Evolutionary conservation across 2,888 invertebrate genomes (phyloP).

Genomic region (Leptopilina syphax): DNA sequence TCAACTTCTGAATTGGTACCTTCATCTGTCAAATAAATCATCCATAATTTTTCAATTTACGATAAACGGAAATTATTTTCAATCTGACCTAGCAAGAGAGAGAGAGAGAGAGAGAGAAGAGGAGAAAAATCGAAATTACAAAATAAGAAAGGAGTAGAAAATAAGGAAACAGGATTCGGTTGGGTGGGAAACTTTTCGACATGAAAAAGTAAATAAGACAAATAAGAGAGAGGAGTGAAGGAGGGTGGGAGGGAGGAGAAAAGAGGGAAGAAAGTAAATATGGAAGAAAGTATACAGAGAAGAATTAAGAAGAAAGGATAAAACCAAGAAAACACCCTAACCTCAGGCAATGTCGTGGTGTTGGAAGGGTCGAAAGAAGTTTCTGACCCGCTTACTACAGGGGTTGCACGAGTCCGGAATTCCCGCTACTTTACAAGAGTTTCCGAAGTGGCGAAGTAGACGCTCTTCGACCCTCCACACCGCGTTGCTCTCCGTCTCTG

Average conservation of each 20-base stretch:
- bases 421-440: conserved; percentile 72
- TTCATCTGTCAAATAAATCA: not conserved
- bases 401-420: conserved; percentile 68
- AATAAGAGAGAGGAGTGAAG: conserved; percentile 46
- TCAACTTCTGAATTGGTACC: conserved; percentile 9
- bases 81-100: too few species aligned
- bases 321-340: conserved; percentile 67
- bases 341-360: conserved; percentile 68
- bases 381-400: conserved; percentile 74
- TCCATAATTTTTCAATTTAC: conserved; percentile 35
- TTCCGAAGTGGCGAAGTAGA: conserved; percentile 71
- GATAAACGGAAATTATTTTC: not conserved
- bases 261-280: conserved; percentile 43
- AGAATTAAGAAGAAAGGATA: conserved; percentile 50
- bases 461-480: conserved; percentile 55
- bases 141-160: too few species aligned
- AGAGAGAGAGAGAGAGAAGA: too few species aligned
- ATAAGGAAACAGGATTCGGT: too few species aligned
- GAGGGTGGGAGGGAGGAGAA: too few species aligned
- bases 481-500: conserved; percentile 38
- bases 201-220: conserved; percentile 25
- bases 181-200: too few species aligned
- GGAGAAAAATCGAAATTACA: too few species aligned
- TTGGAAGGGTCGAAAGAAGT: conserved; percentile 73
- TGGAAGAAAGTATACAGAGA: conserved; percentile 45